Base-by-base conservation (phyloP, 1,140 invertebrate genomes). In the Diabrotica virgifera region DNA sequence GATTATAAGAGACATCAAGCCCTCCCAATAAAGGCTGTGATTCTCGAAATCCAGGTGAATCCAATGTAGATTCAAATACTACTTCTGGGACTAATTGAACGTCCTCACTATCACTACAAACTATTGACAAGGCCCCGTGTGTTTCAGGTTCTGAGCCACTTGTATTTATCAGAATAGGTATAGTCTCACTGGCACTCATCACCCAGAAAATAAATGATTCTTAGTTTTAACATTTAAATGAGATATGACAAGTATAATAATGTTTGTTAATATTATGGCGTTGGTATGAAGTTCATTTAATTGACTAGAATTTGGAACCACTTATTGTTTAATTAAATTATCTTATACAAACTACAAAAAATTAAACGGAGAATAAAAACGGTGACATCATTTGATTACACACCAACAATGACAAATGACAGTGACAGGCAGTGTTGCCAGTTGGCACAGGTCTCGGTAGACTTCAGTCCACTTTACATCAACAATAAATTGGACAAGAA, bases 1-100 rank as follows among this genome's bases (percentile, higher is more conserved):
- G 86, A 80, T 94, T 94, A 69, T 85, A 90, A 46, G 87, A 85
- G 56, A 89, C 82, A 78, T 92, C 90, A 68, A 87, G 82, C 82
- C 89, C 87, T 80, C 90, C 89, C 36, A 95, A 85, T 68, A 95
- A 86, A 77, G 93, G 93, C 84, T 95, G 92, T 79, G 91, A 93
- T 85, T 95, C 93, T 76, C 92, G 85, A 63, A 87, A 85, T 46
- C 88, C 87, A 76, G 88, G 84, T 40, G 89, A 89, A 85, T 90
- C 89, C 85, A 89, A 85, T 81, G 83, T 83, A 79, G 83, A 79
- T 71, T 84, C 85, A 74, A 85, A 85, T n/a, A 78, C 83, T 64
- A 87, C 84, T 74, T 89, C 87, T 64, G 85, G 85, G 66, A 87
- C 82, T 79, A 89, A 83, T 80, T 85, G 83, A 75, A 84, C 84